Evolutionary conservation across 2,113 vertebrate species (phyloP), one percentile per base, ranked within the genome.

Genomic region (Apteryx mantelli): DNA sequence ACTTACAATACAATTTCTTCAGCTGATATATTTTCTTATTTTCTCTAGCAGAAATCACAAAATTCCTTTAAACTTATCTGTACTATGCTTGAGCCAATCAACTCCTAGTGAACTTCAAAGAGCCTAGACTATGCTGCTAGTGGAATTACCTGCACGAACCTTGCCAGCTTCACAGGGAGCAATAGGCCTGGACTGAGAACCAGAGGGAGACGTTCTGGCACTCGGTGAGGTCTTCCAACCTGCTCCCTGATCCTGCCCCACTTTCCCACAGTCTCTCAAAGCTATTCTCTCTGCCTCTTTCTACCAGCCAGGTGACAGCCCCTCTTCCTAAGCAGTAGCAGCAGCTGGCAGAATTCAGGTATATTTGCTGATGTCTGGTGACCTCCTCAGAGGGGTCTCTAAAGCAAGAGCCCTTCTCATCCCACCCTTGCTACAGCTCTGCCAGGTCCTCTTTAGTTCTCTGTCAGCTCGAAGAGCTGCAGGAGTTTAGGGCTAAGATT

Each of bases 401-500:
- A 44, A 76, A 88, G 88, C 53, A 85, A 85, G 70, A 85, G 14
- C 81, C 73, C 66, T 91, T 89, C 89, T 76, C 63, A 91, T 74
- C 58, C 73, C 42, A 20, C 60, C 80, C 65, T 32, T 65, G 16
- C 87, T 61, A 28, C 19, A 22, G 44, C 75, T 81, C 83, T 88
- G 84, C 64, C 13, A 0, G 78, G 70, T 38, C 55, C 84, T 89
- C 61, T 73, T 95, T 44, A 85, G 70, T 30, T 89, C 92, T 63
- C 48, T 95, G 83, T 87, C 86, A 88, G 34, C 78, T 95, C 28
- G 80, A 87, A 82, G 48, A 73, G 68, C 34, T 87, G 85, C 20
- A 82, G 30, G 66, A 87, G 40, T 92, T 95, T 74, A 82, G 91
- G 70, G 50, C 81, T 93, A 74, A 48, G 85, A 80, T 94, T 95